These are phyloP conservation scores for Okapia johnstoni DNA, from an alignment of 2,113 vertebrate species.

Conservation along the genomic window DNA sequence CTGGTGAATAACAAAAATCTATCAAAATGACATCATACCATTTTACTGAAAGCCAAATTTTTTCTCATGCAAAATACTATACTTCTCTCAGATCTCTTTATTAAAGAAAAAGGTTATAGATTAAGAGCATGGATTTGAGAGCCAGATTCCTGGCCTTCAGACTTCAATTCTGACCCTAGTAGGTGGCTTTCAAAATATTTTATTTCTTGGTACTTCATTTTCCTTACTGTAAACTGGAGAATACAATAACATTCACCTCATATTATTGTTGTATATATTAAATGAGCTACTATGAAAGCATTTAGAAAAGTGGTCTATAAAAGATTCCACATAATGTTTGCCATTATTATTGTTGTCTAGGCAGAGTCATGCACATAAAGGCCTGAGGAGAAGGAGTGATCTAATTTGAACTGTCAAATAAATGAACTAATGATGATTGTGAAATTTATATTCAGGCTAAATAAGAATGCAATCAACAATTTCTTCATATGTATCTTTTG, in stretches of 20 bases:
- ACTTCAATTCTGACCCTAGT: not conserved
- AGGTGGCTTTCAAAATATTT: not conserved
- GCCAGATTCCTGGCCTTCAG: not conserved
- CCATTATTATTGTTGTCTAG: not conserved
- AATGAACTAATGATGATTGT: not conserved
- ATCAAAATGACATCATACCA: not conserved
- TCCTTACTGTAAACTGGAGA: not conserved
- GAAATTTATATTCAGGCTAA: not conserved
- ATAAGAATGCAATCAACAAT: not conserved
- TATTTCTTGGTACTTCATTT: not conserved
- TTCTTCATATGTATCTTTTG: not conserved
- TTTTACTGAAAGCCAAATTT: not conserved
- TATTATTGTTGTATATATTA: not conserved
- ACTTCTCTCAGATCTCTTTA: not conserved
- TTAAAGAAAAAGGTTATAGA: not conserved
- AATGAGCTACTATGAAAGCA: not conserved
- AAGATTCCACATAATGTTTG: not conserved
- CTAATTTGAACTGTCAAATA: not conserved
- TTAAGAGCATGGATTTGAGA: not conserved
- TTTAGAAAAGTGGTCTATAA: not conserved
- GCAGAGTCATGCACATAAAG: not conserved
- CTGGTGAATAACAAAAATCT: not conserved
- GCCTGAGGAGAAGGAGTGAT: not conserved
- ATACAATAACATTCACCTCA: not conserved
- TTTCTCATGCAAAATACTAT: not conserved